A percentile compares a stretch with the other conserved stretches of the same genome.
These are phyloP conservation scores for Onychomys torridus DNA, from an alignment of 2,797 vertebrate genomes.

Conservation along the genomic window DNA sequence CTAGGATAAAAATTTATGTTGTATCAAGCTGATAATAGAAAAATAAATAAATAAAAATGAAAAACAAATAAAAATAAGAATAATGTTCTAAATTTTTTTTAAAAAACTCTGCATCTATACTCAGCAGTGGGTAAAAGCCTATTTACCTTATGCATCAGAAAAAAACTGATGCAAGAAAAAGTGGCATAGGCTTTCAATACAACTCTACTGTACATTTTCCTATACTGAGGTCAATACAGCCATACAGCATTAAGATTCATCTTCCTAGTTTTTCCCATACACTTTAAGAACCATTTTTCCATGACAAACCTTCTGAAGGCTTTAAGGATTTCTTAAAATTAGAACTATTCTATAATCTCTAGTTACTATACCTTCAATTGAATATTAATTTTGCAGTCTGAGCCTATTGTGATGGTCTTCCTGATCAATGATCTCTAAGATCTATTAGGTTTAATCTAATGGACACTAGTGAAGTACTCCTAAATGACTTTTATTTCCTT, in stretches of 20 bases:
- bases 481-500: slow-evolving; percentile 40
- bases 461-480: background rate
- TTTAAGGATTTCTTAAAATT: slow-evolving; percentile 61
- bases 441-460: slow-evolving; percentile 43
- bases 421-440: slow-evolving; percentile 57
- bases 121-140: background rate
- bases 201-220: background rate
- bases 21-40: too few species aligned
- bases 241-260: slow-evolving; percentile 37
- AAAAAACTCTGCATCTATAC: background rate
- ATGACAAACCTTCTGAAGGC: background rate
- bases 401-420: background rate
- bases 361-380: slow-evolving; percentile 33
- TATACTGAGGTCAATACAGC: background rate
- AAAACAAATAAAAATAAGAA: too few species aligned
- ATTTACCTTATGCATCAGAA: slow-evolving; percentile 40
- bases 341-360: slow-evolving; percentile 41
- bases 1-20: too few species aligned
- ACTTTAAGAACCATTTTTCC: slow-evolving; percentile 49
- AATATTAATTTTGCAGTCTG: slow-evolving; percentile 49
- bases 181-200: background rate
- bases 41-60: too few species aligned
- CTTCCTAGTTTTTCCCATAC: background rate
- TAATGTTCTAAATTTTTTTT: too few species aligned
- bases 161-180: slow-evolving; percentile 30